phyloP scores from a whole-genome alignment of 2,888 invertebrate genomes.

The Ditula angustiorana region DNA sequence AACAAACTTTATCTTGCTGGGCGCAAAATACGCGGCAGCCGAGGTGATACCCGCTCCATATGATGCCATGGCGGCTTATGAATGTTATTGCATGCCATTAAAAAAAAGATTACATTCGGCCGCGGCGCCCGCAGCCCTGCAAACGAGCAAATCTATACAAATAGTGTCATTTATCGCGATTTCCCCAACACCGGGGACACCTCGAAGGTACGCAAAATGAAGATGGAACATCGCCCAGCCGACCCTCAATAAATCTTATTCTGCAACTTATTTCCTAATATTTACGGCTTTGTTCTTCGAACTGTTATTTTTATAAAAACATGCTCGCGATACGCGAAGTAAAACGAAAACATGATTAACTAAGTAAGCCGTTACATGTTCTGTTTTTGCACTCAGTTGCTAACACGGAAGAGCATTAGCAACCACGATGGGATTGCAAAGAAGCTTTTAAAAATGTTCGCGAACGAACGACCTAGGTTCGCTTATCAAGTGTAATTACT shows the following conservation, averaged over 20 bases:
- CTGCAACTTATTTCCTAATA: slow-evolving; percentile 33
- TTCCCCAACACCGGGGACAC: slow-evolving; percentile 49
- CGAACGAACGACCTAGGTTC: background rate
- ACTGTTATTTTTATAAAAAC: background rate
- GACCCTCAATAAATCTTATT: slow-evolving; percentile 55
- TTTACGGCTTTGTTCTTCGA: slow-evolving; percentile 1
- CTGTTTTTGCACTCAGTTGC: background rate
- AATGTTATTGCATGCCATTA: slow-evolving; percentile 31
- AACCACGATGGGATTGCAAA: slow-evolving; percentile 3
- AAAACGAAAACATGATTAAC: background rate
- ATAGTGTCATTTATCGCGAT: slow-evolving; percentile 58
- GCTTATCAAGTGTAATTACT: slow-evolving; percentile 32
- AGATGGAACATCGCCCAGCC: slow-evolving; percentile 51
- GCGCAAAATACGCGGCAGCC: slow-evolving; percentile 13
- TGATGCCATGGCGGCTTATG: slow-evolving; percentile 18
- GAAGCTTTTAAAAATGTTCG: slow-evolving; percentile 11
- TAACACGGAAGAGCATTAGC: background rate
- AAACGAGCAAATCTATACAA: slow-evolving; percentile 60
- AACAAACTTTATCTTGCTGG: slow-evolving; percentile 38
- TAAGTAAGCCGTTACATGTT: background rate
- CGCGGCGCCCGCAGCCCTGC: slow-evolving; percentile 36
- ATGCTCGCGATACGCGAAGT: background rate
- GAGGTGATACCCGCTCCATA: slow-evolving; percentile 18
- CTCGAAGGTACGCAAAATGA: slow-evolving; percentile 52
- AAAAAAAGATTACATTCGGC: slow-evolving; percentile 39